Evolutionary conservation across 2,888 invertebrate genomes (phyloP), one percentile per base, ranked within the genome.

Genomic region (Drosophila putrida): DNA sequence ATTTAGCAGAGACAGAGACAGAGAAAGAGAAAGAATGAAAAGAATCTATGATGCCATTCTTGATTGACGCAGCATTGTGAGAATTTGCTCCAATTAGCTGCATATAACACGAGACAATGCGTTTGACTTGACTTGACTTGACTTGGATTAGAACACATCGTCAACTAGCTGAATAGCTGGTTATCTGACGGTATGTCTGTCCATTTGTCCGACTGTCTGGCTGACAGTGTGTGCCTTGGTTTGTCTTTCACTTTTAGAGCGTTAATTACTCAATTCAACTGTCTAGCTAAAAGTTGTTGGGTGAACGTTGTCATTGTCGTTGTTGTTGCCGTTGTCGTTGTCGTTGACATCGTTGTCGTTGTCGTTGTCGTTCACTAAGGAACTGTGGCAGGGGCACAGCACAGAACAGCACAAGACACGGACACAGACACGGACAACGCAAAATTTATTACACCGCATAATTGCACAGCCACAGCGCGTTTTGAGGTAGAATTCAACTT

Each of bases 391-490:
- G 33, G 9, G 41, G 38, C 50, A 49, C 15, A 31, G 28, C 54
- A 49, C 57, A 54, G n/a, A n/a, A n/a, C n/a, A n/a, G n/a, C n/a
- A n/a, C n/a, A n/a, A 57, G 67, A 67, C 61, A 49, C 47, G 35
- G 50, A 65, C 73, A 87, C 87, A 78, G 85, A 70, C 73, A 89
- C 87, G 87, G 85, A 85, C 85, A 84, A 82, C 74, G 68, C 62
- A 68, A 88, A 89, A 86, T 86, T 86, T 86, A 86, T 86, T 89
- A 89, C 86, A 89, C 86, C 89, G 86, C 86, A 86, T 86, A 89
- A 86, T 86, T 86, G 86, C 86, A 86, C 86, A 82, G 82, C 88
- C 82, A 84, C 84, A 87, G 79, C 79, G 84, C 77, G 62, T 76
- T 83, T 81, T 62, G 67, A 82, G 85, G 88, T 88, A 49, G 65